phyloP scores from a whole-genome alignment of 2,888 invertebrate species.

The Rhabditoides inermis region DNA sequence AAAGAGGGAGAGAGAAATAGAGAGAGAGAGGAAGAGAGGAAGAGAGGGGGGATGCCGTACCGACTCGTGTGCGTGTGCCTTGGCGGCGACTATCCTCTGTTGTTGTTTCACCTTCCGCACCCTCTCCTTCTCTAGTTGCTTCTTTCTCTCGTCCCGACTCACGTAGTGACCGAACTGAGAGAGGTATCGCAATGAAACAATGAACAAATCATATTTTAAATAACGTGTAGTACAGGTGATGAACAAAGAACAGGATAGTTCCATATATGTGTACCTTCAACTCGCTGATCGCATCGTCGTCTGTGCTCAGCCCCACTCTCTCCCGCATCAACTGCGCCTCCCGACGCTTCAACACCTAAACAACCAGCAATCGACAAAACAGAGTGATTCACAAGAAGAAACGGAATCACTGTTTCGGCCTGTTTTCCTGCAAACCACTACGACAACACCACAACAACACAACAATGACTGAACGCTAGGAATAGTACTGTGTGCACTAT shows the following conservation, averaged over 20 bases:
- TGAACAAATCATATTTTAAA: background rate
- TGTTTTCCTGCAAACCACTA: no score
- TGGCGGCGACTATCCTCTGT: constrained; percentile 52
- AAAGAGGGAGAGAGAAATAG: constrained; percentile 47
- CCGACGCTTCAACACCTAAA: constrained; percentile 64
- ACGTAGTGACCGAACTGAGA: constrained; percentile 64
- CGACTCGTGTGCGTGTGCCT: constrained; percentile 21
- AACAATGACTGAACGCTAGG: no score
- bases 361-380: no score
- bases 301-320: constrained; percentile 65
- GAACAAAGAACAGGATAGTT: background rate
- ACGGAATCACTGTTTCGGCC: no score
- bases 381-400: no score
- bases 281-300: constrained; percentile 72
- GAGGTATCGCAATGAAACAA: background rate
- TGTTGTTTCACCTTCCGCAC: constrained; percentile 60
- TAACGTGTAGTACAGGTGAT: background rate
- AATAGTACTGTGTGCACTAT: no score
- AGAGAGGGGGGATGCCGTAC: constrained; percentile 5
- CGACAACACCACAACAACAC: no score
- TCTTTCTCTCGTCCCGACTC: constrained; percentile 69
- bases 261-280: constrained; percentile 58
- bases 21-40: background rate
- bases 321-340: constrained; percentile 66
- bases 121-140: constrained; percentile 66